phyloP scores from a whole-genome alignment of 2,797 vertebrate genomes.

The Xenentodon cancila region DNA sequence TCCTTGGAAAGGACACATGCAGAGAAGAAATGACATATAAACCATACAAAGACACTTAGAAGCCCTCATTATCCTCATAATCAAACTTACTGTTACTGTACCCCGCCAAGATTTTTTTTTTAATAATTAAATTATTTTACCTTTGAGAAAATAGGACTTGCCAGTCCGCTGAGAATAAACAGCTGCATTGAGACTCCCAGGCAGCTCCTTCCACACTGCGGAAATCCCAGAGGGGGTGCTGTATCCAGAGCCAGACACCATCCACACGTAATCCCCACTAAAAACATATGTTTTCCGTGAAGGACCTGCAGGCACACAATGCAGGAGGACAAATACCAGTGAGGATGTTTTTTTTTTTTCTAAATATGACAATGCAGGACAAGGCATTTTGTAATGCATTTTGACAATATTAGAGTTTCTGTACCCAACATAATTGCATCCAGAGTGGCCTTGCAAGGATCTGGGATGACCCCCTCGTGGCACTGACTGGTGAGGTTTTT shows the following conservation, averaged over 20 bases:
- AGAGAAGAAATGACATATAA: constrained; percentile 1
- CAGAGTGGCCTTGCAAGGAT: constrained; percentile 81
- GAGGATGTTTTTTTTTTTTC: neutral
- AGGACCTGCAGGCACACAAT: constrained; percentile 73
- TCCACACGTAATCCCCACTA: constrained; percentile 87
- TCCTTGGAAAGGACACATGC: constrained; percentile 55
- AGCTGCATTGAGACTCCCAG: constrained; percentile 83
- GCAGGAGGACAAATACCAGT: neutral
- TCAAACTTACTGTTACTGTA: neutral
- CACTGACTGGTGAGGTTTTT: constrained; percentile 14
- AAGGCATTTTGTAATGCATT: neutral
- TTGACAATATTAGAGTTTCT: constrained; percentile 2
- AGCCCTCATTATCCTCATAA: neutral
- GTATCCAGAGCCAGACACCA: constrained; percentile 75
- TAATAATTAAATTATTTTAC: constrained; percentile 54
- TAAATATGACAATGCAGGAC: neutral
- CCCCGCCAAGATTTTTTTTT: neutral
- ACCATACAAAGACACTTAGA: neutral
- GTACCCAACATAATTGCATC: constrained; percentile 87
- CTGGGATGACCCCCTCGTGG: constrained; percentile 44
- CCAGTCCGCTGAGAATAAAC: constrained; percentile 85
- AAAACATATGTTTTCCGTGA: constrained; percentile 83
- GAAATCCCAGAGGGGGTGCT: constrained; percentile 76
- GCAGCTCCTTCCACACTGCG: constrained; percentile 84
- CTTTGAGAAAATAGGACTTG: constrained; percentile 88